Evolutionary conservation across 2,888 invertebrate species (phyloP), one percentile per base, ranked within the genome.

Genomic region (Phyto melanocephala): DNA sequence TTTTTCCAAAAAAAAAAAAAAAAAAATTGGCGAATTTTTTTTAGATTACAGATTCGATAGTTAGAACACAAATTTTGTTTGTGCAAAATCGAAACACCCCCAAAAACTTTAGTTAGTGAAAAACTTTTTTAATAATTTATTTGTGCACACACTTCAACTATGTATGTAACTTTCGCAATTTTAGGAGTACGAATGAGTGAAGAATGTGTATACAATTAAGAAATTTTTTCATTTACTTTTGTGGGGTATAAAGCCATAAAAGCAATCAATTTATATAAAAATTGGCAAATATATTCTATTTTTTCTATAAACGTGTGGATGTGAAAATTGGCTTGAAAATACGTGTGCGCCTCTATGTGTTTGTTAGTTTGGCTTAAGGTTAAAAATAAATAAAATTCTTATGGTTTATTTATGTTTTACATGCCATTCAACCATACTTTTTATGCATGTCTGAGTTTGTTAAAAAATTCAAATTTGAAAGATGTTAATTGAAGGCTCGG

Each of bases 251-350:
- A 56, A 24, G 54, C 33, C 35, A 33, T 68, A 33, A 22, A 62
- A 60, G 45, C 60, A 52, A 72, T 79, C 79, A 67, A 72, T 67
- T 45, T 62, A 47, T 37, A 11, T 28, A 78, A 45, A 78, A 71
- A 70, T 47, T 42, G 35, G 24, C 47, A 52, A 60, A 70, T 22
- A 8, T 24, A 22, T 15, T 24, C 40, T 10, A 22, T 35, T 10
- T 37, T 5, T 24, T 0, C 5, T 2, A n/a, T 10, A 3, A 52
- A 22, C 15, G 22, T 11, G 22, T 50, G 40, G 24, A 37, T 50
- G 8, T 67, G 22, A 2, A n/a, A 37, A 22, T 22, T 35, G 17
- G n/a, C 35, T 22, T n/a, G 40, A 24, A 60, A 20, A 13, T 24
- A 22, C 22, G n/a, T n/a, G 8, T 22, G 7, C 15, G 37, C 20